Conservation (phyloP, 2,113 vertebrate species). For the Spermophilus dauricus region DNA sequence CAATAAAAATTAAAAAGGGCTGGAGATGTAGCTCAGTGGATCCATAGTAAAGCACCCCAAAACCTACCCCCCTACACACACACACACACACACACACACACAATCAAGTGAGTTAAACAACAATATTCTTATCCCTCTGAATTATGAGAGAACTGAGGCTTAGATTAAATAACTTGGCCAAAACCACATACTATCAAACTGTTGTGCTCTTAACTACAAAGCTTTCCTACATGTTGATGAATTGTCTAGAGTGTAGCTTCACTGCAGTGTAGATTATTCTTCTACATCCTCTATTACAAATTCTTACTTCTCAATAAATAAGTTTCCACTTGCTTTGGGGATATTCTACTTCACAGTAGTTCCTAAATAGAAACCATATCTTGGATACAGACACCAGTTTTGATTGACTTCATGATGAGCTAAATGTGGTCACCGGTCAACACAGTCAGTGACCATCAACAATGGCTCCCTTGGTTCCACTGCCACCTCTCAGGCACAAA, state of each 20-base stretch:
- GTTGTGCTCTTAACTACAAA: slow-evolving; percentile 3
- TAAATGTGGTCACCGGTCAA: background rate
- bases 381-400: background rate
- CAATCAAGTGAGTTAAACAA: background rate
- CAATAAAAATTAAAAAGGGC: no score
- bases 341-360: background rate
- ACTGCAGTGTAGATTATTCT: slow-evolving; percentile 34
- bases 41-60: no score
- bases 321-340: background rate
- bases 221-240: slow-evolving; percentile 3
- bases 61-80: no score
- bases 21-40: no score
- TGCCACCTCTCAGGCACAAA: background rate
- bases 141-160: slow-evolving; percentile 63
- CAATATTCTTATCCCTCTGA: slow-evolving; percentile 7
- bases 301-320: slow-evolving; percentile 31
- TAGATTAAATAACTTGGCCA: slow-evolving; percentile 54
- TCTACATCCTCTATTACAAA: background rate
- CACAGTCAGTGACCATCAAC: background rate
- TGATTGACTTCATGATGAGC: slow-evolving; percentile 26
- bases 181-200: slow-evolving; percentile 42
- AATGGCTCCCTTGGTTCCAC: background rate
- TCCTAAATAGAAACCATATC: background rate
- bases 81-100: background rate
- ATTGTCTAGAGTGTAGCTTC: background rate